Evolutionary conservation across 2,113 vertebrate genomes (phyloP), one percentile per base, ranked within the genome.

Genomic region (Thinocorus orbignyianus): DNA sequence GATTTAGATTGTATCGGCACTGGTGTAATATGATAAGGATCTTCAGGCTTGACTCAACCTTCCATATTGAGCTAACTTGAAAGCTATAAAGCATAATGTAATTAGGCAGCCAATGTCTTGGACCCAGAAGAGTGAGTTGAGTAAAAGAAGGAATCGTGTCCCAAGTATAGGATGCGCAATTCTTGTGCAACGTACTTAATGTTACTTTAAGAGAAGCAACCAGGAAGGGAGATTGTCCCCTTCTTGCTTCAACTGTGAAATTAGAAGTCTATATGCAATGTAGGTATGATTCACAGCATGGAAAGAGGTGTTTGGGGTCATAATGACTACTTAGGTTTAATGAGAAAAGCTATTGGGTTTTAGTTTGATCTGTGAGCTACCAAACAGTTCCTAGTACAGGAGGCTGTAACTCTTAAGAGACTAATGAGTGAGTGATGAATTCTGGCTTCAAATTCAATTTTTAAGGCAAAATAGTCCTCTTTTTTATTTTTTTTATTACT

Each of bases 21-120:
- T 92, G 9, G 44, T 93, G 66, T 93, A 94, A 92, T 87, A 76
- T 19, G 90, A 94, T 94, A 96, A 92, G 28, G 41, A 95, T 95
- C 91, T 96, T 88, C 70, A 93, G 86, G 69, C 77, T 95, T 82
- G 48, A 92, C 76, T 93, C 70, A 69, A 0, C 66, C 57, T 95
- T 92, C 77, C 70, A 57, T 89, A 42, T 15, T 91, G 54, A 24
- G 9, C 77, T 93, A 81, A 85, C 77, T 76, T 91, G 83, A 93
- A 96, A 96, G 60, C 83, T 91, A 48, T 86, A 96, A 57, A 66
- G 19, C 15, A 11, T 88, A 84, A 93, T 86, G 93, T 81, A 88
- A 77, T 95, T 72, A 91, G 94, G 26, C 16, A 91, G 44, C n/a
- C 33, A 17, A 57, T 65, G n/a, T 68, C 41, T 78, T 93, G 46